phyloP scores from a whole-genome alignment of 2,113 vertebrate genomes.

The Zeus faber region DNA sequence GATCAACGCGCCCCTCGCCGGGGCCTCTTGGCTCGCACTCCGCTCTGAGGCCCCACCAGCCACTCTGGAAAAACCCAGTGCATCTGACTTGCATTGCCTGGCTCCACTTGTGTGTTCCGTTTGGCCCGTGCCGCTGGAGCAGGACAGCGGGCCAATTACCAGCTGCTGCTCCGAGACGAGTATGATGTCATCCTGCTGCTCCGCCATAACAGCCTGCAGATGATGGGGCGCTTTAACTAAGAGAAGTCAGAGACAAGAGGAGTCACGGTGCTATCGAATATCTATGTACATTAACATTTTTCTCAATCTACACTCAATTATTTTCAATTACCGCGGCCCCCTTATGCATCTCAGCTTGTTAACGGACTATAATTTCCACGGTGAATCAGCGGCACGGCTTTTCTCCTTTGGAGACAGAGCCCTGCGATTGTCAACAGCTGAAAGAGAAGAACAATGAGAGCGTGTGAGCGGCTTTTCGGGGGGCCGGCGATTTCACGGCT shows the following conservation, averaged over 20 bases:
- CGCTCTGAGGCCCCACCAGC: constrained; percentile 65
- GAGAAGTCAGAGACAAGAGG: constrained; percentile 36
- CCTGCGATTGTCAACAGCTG: no score
- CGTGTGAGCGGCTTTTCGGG: constrained; percentile 16
- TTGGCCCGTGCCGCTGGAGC: constrained; percentile 66
- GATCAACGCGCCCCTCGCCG: constrained; percentile 53
- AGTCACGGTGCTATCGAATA: constrained; percentile 36
- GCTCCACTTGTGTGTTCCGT: constrained; percentile 79
- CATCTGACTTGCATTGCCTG: constrained; percentile 76
- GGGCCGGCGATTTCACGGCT: constrained; percentile 15
- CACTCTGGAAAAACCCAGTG: constrained; percentile 75
- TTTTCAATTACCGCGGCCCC: constrained; percentile 26
- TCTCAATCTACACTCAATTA: no score
- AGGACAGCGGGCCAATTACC: constrained; percentile 72
- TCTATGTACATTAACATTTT: constrained; percentile 47
- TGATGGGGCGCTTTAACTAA: constrained; percentile 65
- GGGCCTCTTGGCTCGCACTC: constrained; percentile 69
- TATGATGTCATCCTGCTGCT: constrained; percentile 74
- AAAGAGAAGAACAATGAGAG: constrained; percentile 41
- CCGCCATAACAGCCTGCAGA: constrained; percentile 75
- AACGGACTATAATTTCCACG: no score
- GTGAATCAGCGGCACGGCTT: no score
- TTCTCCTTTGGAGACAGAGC: no score
- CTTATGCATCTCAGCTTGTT: constrained; percentile 33
- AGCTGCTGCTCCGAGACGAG: constrained; percentile 64